These are phyloP conservation scores for Zygaena filipendulae DNA, from an alignment of 2,888 invertebrate species.

Conservation along the genomic window DNA sequence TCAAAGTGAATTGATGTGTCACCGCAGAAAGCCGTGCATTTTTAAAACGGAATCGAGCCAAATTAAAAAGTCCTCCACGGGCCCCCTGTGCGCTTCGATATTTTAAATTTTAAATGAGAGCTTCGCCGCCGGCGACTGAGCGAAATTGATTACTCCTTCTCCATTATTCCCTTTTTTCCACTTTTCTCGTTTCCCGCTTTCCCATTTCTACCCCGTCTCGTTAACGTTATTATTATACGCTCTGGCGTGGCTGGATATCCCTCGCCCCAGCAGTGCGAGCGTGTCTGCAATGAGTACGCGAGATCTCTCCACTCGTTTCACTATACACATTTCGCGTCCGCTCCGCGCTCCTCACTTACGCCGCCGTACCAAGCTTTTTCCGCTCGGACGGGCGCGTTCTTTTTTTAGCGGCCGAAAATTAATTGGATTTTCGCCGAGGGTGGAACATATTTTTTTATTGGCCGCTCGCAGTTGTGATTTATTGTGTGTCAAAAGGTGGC, in stretches of 20 bases:
- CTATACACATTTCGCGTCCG: constrained; percentile 14
- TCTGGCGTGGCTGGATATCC: constrained; percentile 16
- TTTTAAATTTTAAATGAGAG: constrained; percentile 67
- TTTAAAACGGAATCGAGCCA: constrained; percentile 56
- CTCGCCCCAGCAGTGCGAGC: constrained; percentile 7
- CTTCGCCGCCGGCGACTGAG: constrained; percentile 58
- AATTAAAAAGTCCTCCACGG: constrained; percentile 64
- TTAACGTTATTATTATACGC: constrained; percentile 58
- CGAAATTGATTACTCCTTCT: constrained; percentile 68
- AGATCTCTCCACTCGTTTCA: constrained; percentile 15
- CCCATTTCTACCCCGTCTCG: constrained; percentile 51
- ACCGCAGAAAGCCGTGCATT: constrained; percentile 59
- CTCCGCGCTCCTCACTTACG: constrained; percentile 13
- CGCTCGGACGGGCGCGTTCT: constrained; percentile 54
- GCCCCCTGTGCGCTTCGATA: constrained; percentile 50
- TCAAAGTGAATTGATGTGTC: constrained; percentile 63
- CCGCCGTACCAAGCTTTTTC: constrained; percentile 35
- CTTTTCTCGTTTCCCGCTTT: constrained; percentile 49
- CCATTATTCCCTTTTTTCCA: constrained; percentile 65
- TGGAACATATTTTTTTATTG: constrained; percentile 68
- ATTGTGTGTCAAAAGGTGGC: constrained; percentile 68
- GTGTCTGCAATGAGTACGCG: neutral
- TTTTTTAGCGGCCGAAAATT: constrained; percentile 65
- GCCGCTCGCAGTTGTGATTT: constrained; percentile 64
- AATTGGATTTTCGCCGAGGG: constrained; percentile 68